Evolutionary conservation across 1,140 invertebrate genomes (phyloP).

Genomic region (Anthonomus grandis): DNA sequence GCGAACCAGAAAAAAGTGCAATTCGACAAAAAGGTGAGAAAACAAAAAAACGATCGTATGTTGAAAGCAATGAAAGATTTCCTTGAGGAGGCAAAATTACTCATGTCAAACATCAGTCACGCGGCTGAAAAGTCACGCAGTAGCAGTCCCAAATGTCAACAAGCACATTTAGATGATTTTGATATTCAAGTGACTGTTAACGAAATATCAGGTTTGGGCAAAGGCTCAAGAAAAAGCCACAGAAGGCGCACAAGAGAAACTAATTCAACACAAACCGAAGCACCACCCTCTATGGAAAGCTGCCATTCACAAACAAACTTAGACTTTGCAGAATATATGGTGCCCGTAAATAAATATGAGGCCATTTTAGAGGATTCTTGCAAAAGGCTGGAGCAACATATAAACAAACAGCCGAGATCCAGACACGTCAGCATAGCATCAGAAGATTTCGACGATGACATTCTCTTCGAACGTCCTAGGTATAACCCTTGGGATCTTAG

Average conservation of each 20-base stretch:
- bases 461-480: constrained; percentile 2
- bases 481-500: constrained; percentile 27
- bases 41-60: constrained; percentile 28
- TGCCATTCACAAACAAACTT: constrained; percentile 21
- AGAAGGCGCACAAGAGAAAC: constrained; percentile 9
- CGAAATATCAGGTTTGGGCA: constrained; percentile 24
- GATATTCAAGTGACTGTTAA: constrained; percentile 41
- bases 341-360: constrained; percentile 43
- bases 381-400: constrained; percentile 38
- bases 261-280: constrained; percentile 12
- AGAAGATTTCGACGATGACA: constrained; percentile 26
- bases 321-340: constrained; percentile 1
- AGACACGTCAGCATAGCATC: constrained; percentile 6
- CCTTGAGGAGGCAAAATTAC: constrained; percentile 42
- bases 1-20: constrained; percentile 37
- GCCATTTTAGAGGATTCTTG: constrained; percentile 40
- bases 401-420: constrained; percentile 16
- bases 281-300: constrained; percentile 15
- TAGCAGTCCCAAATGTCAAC: background rate
- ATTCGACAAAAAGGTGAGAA: constrained; percentile 22
- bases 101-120: constrained; percentile 42
- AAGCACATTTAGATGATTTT: constrained; percentile 30
- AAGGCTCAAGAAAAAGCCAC: constrained; percentile 7
- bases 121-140: constrained; percentile 30
- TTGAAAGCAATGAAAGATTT: constrained; percentile 44